Percentiles rank a stretch among this genome's conserved stretches.
phyloP scores from a whole-genome alignment of 92 coral and sea anemone genomes.

The Paramuricea clavata region DNA sequence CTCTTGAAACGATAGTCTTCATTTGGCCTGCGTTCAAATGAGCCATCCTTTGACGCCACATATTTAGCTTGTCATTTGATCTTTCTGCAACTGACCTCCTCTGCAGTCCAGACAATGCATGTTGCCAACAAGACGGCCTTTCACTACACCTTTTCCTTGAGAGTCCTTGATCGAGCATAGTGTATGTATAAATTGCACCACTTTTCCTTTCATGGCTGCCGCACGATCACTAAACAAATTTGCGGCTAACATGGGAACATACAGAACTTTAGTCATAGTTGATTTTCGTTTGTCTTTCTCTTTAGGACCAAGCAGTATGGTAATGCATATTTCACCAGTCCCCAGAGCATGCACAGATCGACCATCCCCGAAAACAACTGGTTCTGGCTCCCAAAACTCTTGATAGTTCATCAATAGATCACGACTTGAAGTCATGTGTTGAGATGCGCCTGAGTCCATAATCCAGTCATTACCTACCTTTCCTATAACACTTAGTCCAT shows the following conservation, averaged over 20 bases:
- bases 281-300: conserved; percentile 52
- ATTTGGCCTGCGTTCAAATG: conserved; percentile 7
- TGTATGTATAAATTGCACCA: conserved; percentile 66
- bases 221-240: conserved; percentile 70
- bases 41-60: conserved; percentile 34
- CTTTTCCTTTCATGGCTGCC: conserved; percentile 67
- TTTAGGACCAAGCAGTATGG: conserved; percentile 57
- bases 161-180: conserved; percentile 67
- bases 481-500: conserved; percentile 39
- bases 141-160: conserved; percentile 48
- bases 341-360: conserved; percentile 68
- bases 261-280: conserved; percentile 64
- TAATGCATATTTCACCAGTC: conserved; percentile 62
- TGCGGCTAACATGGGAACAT: conserved; percentile 69
- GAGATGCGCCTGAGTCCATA: conserved; percentile 67
- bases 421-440: conserved; percentile 63
- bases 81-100: conserved; percentile 16
- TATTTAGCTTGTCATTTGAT: conserved; percentile 16
- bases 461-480: conserved; percentile 34
- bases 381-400: conserved; percentile 60
- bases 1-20: not conserved
- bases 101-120: conserved; percentile 69
- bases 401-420: conserved; percentile 53
- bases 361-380: conserved; percentile 65
- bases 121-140: too few species aligned